Conservation (phyloP, 2,888 invertebrate species). For the Epinotia brunnichana region DNA sequence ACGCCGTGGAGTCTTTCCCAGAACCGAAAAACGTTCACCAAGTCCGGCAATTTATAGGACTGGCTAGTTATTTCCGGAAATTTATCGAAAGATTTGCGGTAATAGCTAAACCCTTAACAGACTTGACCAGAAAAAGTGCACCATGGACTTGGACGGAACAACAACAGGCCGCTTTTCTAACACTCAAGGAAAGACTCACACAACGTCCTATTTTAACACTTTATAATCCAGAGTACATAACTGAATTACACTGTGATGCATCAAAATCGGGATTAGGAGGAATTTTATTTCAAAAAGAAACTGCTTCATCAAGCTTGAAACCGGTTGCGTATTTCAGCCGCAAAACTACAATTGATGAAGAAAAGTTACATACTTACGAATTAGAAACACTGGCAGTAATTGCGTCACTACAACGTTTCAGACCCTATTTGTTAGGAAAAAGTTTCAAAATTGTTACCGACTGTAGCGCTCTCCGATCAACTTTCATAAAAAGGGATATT, state of each 20-base stretch:
- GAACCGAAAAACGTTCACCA: conserved; percentile 34
- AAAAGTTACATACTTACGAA: conserved; percentile 46
- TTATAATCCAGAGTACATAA: conserved; percentile 49
- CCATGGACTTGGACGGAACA: conserved; percentile 28
- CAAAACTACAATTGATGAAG: conserved; percentile 46
- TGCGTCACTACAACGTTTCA: conserved; percentile 44
- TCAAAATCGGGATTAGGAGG: conserved; percentile 38
- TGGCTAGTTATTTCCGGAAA: conserved; percentile 35
- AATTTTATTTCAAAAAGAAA: conserved; percentile 35
- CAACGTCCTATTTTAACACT: conserved; percentile 48
- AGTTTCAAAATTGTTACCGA: conserved; percentile 46
- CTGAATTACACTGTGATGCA: conserved; percentile 46
- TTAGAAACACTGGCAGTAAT: conserved; percentile 47
- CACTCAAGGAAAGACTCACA: conserved; percentile 31
- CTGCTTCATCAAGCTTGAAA: neutral
- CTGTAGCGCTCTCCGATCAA: conserved; percentile 46
- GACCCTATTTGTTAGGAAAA: conserved; percentile 46
- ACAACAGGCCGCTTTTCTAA: conserved; percentile 15
- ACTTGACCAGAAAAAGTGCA: conserved; percentile 24
- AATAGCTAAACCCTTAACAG: conserved; percentile 22
- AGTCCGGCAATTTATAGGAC: conserved; percentile 5
- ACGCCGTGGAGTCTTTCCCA: conserved; percentile 39
- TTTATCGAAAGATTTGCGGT: conserved; percentile 17
- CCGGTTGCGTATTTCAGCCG: conserved; percentile 44
- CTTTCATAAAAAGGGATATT: conserved; percentile 45